Percentiles rank a stretch among this genome's conserved stretches.
Evolutionary conservation across 2,113 vertebrate genomes (phyloP).

Genomic region (human (Homo sapiens)): GRCh38 chr15:100910001-100910500

Average conservation of each 20-base stretch:
- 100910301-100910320: neutral
- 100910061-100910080: neutral
- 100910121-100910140: neutral
- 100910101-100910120: neutral
- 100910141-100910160: neutral
- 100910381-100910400: neutral
- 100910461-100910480: neutral
- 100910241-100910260: neutral
- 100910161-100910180: neutral
- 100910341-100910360: neutral
- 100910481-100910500: neutral
- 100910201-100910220: neutral
- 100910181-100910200: neutral
- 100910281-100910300: neutral
- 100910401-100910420: neutral
- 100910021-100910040: neutral
- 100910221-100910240: neutral
- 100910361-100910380: too few relatives aligned
- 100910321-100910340: neutral
- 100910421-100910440: neutral
- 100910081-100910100: neutral
- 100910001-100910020: neutral
- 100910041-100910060: neutral
- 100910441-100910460: neutral
- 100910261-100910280: neutral